Conservation (phyloP, 1,140 invertebrate genomes). For the Neodiprion fabricii region DNA sequence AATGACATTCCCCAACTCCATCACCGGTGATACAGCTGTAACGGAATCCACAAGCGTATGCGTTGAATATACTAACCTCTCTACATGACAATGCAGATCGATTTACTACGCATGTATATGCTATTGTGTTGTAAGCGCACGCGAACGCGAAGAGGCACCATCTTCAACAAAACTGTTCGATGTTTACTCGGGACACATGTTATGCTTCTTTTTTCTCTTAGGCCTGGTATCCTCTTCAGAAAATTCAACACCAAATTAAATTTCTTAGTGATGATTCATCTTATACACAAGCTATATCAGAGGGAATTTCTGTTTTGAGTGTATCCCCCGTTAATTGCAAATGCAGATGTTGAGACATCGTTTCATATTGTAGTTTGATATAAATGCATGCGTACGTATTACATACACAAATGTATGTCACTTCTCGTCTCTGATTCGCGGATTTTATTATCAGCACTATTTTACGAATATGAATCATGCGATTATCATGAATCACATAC, state of each 20-base stretch:
- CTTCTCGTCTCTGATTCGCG: background rate
- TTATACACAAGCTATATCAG: too few species aligned
- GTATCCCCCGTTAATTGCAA: too few species aligned
- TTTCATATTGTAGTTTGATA: too few species aligned
- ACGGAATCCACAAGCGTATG: background rate
- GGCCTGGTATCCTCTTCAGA: too few species aligned
- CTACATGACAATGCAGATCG: constrained; percentile 32
- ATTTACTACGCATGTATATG: constrained; percentile 25
- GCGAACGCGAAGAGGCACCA: background rate
- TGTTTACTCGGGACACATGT: background rate
- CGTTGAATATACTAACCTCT: constrained; percentile 28
- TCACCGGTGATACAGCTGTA: background rate
- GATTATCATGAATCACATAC: background rate
- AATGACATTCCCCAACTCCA: too few species aligned
- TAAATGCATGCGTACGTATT: too few species aligned
- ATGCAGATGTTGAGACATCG: too few species aligned
- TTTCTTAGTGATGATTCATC: too few species aligned
- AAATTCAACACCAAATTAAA: too few species aligned
- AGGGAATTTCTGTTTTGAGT: too few species aligned
- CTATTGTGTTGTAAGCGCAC: background rate
- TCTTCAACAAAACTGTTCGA: background rate
- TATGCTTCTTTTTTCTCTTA: too few species aligned
- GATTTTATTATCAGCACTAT: background rate
- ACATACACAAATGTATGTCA: too few species aligned
- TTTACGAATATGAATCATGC: background rate